Conservation (phyloP, 37 sponge, comb jelly and placozoan species). For the Bolinopsis microptera region DNA sequence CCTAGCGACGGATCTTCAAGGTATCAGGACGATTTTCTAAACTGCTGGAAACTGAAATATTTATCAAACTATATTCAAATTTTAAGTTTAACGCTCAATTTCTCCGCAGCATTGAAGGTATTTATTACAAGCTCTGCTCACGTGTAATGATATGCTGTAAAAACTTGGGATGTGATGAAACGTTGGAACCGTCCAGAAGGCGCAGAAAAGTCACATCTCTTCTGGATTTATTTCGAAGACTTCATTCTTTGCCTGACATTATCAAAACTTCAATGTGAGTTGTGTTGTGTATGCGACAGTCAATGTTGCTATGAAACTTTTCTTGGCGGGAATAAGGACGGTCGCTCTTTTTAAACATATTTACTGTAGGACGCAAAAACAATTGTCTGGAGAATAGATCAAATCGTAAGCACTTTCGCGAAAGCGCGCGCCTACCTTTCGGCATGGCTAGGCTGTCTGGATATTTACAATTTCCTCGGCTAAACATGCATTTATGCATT, state of each 20-base stretch:
- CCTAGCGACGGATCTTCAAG: no score
- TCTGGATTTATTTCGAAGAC: not conserved
- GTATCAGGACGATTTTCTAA: no score
- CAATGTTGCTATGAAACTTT: no score
- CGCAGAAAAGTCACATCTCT: slow-evolving; percentile 22
- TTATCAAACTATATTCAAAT: no score
- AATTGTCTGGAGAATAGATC: not conserved
- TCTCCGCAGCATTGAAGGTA: not conserved
- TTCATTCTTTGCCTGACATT: not conserved
- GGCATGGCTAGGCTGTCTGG: no score
- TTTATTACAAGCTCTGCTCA: not conserved
- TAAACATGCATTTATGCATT: no score
- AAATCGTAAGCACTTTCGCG: not conserved
- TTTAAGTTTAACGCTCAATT: no score
- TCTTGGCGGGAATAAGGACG: not conserved
- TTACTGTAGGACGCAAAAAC: not conserved
- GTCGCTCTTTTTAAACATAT: not conserved
- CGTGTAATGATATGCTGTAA: not conserved
- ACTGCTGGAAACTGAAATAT: no score
- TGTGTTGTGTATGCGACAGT: no score
- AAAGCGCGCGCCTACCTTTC: no score
- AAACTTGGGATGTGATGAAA: not conserved
- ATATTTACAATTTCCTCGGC: no score
- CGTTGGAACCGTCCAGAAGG: not conserved
- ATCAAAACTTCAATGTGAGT: not conserved